Evolutionary conservation across 1,140 invertebrate species (phyloP), one percentile per base, ranked within the genome.

Genomic region (Drosophila oshimai): DNA sequence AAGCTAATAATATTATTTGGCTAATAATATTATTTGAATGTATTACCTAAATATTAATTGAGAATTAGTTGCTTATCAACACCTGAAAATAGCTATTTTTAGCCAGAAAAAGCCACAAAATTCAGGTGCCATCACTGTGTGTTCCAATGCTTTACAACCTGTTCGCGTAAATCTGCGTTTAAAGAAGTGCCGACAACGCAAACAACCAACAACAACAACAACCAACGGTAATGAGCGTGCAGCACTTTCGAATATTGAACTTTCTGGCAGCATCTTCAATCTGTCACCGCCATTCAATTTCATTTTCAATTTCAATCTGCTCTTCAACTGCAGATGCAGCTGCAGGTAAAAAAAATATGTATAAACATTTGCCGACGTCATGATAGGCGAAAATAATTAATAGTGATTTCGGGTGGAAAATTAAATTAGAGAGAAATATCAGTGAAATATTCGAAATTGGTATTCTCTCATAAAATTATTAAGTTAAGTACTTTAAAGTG

Each of bases 111-210:
- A 20, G 4, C 7, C 6, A 20, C 4, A 42, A 22, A 13, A 44
- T 6, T 15, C 6, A 13, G 9, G 2, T 17, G 12, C 15, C 33
- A 18, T 3, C 31, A 33, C 18, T 58, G 70, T 58, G 70, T 26
- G 50, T 39, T 42, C 17, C 37, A 50, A 39, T 42, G 68, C 50
- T 51, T 67, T 65, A 84, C 79, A 83, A 83, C 79, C 79, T 83
- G 79, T 83, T 83, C 62, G 79, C 62, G 69, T 79, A 73, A 79
- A 73, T 77, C 74, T 84, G 70, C 54, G 53, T 69, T 83, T 83
- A 83, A 77, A 83, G 70, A 84, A 84, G 79, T 74, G 74, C 79
- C 79, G 74, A 83, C 70, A 83, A 71, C 6, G n/a, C n/a, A n/a
- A n/a, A n/a, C n/a, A n/a, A n/a, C n/a, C n/a, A n/a, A n/a, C n/a